phyloP scores from a whole-genome alignment of 2,888 invertebrate species.

The Atethmia centrago region DNA sequence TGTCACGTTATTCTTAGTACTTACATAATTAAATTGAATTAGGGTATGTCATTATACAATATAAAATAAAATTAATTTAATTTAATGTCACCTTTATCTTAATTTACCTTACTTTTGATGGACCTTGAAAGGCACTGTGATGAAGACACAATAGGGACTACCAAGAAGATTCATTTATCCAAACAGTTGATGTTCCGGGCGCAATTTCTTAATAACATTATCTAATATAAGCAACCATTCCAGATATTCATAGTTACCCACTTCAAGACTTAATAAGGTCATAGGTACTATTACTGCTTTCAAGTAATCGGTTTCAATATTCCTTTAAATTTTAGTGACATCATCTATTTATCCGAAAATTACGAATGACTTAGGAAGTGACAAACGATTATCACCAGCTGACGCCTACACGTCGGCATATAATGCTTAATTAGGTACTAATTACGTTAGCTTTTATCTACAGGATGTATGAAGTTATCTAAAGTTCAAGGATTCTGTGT shows the following conservation, averaged over 20 bases:
- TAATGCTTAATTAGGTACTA: conserved; percentile 50
- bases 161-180: not conserved
- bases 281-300: not conserved
- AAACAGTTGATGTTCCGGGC: not conserved
- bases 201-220: not conserved
- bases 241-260: not conserved
- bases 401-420: conserved; percentile 6
- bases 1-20: too few species aligned
- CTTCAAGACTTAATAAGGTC: not conserved
- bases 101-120: too few species aligned
- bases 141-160: too few species aligned
- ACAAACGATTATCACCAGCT: conserved; percentile 15
- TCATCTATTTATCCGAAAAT: not conserved
- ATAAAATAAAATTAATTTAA: too few species aligned
- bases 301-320: not conserved
- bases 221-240: too few species aligned
- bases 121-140: not conserved
- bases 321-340: conserved; percentile 10
- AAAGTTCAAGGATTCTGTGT: conserved; percentile 62
- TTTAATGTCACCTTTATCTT: too few species aligned
- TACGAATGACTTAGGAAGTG: conserved; percentile 48
- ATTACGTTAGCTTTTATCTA: conserved; percentile 39
- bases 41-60: too few species aligned
- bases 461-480: conserved; percentile 44
- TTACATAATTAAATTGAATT: too few species aligned